Conservation (phyloP, 1,140 invertebrate genomes). For the Trichogramma pretiosum region DNA sequence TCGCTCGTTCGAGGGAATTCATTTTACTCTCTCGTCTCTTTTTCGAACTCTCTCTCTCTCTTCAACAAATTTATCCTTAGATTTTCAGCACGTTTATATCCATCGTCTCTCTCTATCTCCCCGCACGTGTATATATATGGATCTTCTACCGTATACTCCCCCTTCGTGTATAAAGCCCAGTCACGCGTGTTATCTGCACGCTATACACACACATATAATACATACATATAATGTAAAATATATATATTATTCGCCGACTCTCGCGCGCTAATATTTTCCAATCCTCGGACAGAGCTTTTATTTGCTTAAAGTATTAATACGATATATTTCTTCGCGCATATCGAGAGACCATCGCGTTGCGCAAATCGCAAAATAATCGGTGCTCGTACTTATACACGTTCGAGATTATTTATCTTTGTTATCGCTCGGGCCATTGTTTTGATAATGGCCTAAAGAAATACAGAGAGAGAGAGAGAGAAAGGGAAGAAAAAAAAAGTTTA, state of each 20-base stretch:
- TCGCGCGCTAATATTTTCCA: not conserved
- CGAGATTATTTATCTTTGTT: not conserved
- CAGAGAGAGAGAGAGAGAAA: too few species aligned
- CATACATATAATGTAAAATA: too few species aligned
- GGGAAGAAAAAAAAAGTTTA: too few species aligned
- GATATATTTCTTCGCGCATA: not conserved
- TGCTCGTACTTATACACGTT: not conserved
- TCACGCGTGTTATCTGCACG: too few species aligned
- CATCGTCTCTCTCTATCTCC: not conserved
- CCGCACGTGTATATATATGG: not conserved
- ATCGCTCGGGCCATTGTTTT: not conserved
- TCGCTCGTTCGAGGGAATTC: slow-evolving; percentile 31
- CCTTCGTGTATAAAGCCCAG: not conserved
- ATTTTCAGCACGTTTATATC: not conserved
- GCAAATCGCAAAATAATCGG: not conserved
- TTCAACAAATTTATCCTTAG: not conserved
- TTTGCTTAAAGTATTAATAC: not conserved
- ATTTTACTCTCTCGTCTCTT: slow-evolving; percentile 10
- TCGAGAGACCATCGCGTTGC: not conserved
- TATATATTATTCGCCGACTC: not conserved
- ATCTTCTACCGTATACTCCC: not conserved
- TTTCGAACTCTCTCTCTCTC: not conserved
- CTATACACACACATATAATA: too few species aligned
- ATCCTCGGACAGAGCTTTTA: not conserved
- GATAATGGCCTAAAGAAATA: too few species aligned